A percentile compares a stretch with the other conserved stretches of the same genome.
These are phyloP conservation scores for Ficedula albicollis DNA, from an alignment of 2,797 vertebrate genomes.

Conservation along the genomic window DNA sequence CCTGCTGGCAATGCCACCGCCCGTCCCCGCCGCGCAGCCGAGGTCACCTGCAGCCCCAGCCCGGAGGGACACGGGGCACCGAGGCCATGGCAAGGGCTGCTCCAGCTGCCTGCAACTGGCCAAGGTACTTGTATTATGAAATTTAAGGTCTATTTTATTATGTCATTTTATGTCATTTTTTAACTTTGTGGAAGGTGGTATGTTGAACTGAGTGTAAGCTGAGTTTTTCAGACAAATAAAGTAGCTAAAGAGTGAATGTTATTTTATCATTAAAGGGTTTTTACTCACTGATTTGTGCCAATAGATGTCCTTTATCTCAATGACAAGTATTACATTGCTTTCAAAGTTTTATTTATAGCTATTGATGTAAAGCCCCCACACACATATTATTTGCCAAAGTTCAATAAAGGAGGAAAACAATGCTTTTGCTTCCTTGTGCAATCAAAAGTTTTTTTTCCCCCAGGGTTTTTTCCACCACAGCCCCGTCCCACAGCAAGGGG, in stretches of 20 bases:
- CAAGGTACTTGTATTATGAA: constrained; percentile 73
- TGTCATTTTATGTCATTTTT: constrained; percentile 71
- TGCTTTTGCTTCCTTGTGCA: not conserved
- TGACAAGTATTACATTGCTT: constrained; percentile 54
- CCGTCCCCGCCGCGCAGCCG: no score
- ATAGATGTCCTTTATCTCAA: constrained; percentile 74
- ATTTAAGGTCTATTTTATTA: constrained; percentile 77
- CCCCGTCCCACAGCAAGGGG: not conserved
- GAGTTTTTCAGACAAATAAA: constrained; percentile 78
- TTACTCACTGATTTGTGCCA: constrained; percentile 78
- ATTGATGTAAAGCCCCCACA: constrained; percentile 64
- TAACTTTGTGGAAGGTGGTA: constrained; percentile 74
- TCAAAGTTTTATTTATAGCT: constrained; percentile 65
- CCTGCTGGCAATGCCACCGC: not conserved
- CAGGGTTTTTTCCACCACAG: not conserved
- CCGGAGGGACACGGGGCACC: constrained; percentile 34
- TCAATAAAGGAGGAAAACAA: constrained; percentile 70
- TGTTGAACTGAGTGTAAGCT: constrained; percentile 75
- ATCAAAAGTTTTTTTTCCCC: not conserved
- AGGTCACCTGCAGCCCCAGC: not conserved
- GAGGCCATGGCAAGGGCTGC: constrained; percentile 22
- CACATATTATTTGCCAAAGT: constrained; percentile 69
- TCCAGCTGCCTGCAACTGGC: constrained; percentile 56
- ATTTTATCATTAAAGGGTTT: constrained; percentile 82
- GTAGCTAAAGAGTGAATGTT: constrained; percentile 79